A percentile compares a stretch with the other conserved stretches of the same genome.
phyloP scores from a whole-genome alignment of 2,113 vertebrate genomes.

The Gobio gobio region DNA sequence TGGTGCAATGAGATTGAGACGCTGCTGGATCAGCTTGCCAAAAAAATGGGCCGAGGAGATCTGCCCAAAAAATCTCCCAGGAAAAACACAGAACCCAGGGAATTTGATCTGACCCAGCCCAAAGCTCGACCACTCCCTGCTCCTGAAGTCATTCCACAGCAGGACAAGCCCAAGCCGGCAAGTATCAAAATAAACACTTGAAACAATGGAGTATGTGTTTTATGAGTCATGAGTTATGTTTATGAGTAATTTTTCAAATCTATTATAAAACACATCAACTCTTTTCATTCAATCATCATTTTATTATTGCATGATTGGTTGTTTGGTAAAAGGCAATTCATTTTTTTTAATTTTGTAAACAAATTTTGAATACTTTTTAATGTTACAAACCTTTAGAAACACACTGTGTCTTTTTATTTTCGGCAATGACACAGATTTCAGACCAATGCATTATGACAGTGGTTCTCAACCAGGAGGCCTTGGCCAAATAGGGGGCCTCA shows the following conservation, averaged over 20 bases:
- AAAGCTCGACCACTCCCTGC: slow-evolving; percentile 74
- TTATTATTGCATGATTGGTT: neutral
- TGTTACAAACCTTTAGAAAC: neutral
- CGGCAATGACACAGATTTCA: neutral
- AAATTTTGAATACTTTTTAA: too few relatives aligned
- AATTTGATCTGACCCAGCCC: slow-evolving; percentile 83
- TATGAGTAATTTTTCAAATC: neutral
- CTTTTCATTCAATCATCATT: neutral
- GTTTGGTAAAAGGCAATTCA: neutral
- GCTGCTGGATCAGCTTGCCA: slow-evolving; percentile 76
- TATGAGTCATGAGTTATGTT: neutral
- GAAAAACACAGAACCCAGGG: slow-evolving; percentile 78
- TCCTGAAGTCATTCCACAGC: slow-evolving; percentile 74
- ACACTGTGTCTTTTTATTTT: neutral
- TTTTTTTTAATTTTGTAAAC: too few relatives aligned
- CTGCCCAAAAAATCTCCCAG: slow-evolving; percentile 65
- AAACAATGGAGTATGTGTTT: neutral
- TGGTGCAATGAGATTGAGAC: slow-evolving; percentile 83
- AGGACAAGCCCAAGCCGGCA: slow-evolving; percentile 79
- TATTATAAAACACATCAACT: too few relatives aligned
- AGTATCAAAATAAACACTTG: slow-evolving; percentile 60
- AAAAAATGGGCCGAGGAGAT: slow-evolving; percentile 48
- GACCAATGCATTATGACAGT: neutral
- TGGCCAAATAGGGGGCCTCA: too few relatives aligned
- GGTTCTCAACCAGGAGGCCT: too few relatives aligned